Percentiles rank a stretch among this genome's conserved stretches.
Evolutionary conservation across 2,797 vertebrate genomes (phyloP).

Genomic region (Sebastolobus altivelis): DNA sequence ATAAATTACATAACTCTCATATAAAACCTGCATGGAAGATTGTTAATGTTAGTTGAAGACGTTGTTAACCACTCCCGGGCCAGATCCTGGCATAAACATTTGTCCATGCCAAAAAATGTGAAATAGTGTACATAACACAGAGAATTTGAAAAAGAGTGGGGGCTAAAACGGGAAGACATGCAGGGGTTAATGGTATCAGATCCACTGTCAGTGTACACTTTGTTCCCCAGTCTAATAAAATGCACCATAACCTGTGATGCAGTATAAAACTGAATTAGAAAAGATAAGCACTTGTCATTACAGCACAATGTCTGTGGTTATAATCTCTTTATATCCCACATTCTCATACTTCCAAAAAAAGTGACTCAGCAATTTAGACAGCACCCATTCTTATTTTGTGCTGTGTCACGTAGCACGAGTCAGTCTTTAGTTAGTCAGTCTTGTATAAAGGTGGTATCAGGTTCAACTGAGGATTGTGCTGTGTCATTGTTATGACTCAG

Average conservation of each 20-base stretch:
- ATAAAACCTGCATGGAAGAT: neutral
- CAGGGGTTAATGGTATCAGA: neutral
- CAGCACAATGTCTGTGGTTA: neutral
- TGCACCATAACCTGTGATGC: neutral
- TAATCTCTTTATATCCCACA: neutral
- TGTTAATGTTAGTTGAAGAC: neutral
- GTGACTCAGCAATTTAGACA: constrained; percentile 26
- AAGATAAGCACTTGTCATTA: neutral
- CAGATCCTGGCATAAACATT: neutral
- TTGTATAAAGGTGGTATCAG: neutral
- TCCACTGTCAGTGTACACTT: neutral
- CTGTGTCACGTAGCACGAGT: neutral
- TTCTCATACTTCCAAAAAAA: neutral
- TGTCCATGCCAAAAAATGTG: neutral
- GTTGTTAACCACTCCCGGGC: neutral
- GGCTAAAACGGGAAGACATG: neutral
- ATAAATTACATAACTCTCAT: neutral
- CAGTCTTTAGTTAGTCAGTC: neutral
- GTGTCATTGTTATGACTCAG: constrained; percentile 71
- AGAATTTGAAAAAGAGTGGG: neutral
- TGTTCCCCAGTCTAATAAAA: neutral
- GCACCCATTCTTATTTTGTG: neutral
- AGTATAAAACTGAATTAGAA: neutral
- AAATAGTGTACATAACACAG: neutral
- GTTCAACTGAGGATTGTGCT: constrained; percentile 43